These are phyloP conservation scores for Thermophis baileyi DNA, from an alignment of 2,113 vertebrate genomes.

Conservation along the genomic window DNA sequence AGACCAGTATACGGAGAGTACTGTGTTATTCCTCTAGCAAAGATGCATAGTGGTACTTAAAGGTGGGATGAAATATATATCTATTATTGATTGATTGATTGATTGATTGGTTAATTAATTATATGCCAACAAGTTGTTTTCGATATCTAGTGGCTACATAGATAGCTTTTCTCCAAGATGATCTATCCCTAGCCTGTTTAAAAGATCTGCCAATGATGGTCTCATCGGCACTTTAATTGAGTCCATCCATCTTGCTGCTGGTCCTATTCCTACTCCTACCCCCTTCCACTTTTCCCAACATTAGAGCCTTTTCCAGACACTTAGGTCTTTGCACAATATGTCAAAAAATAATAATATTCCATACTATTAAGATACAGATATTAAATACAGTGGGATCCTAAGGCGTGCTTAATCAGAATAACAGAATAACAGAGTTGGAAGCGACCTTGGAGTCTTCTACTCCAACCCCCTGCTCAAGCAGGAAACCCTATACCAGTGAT, in stretches of 20 bases:
- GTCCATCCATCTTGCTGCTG: not conserved
- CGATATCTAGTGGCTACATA: not conserved
- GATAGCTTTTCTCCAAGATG: not conserved
- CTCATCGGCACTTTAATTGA: not conserved
- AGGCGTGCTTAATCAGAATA: not conserved
- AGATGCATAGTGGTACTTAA: not conserved
- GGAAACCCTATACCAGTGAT: not conserved
- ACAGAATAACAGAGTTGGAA: not conserved
- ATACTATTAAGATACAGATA: not conserved
- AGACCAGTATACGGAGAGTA: not conserved
- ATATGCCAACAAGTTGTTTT: not conserved
- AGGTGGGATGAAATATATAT: not conserved
- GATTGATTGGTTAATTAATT: not conserved
- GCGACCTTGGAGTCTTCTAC: not conserved
- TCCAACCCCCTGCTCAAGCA: too few species aligned
- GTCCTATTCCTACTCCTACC: not conserved
- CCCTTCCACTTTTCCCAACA: not conserved
- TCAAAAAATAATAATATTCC: not conserved
- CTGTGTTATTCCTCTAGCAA: not conserved
- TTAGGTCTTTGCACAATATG: not conserved
- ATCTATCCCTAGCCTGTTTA: not conserved
- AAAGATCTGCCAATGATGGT: not conserved
- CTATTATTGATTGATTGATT: not conserved
- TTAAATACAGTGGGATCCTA: not conserved
- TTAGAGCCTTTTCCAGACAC: not conserved